Evolutionary conservation across 1,140 invertebrate genomes (phyloP).

Genomic region (Meloidogyne exigua): DNA sequence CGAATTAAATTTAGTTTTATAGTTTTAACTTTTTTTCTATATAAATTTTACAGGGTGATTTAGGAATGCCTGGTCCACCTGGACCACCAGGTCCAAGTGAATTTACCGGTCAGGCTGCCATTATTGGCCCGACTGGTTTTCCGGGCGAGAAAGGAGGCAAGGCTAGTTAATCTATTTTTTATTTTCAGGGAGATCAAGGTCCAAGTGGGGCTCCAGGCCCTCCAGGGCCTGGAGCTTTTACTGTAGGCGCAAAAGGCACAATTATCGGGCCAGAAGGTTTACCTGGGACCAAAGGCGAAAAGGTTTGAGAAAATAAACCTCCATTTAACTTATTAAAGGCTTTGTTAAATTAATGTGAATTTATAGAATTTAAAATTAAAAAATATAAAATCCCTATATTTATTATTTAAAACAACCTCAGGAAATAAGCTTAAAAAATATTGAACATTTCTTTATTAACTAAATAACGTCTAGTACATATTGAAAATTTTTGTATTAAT

Average conservation of each 20-base stretch:
- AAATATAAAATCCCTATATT: not conserved
- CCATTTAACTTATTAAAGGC: not conserved
- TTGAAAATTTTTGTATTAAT: not conserved
- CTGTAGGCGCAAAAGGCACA: slow-evolving; percentile 51
- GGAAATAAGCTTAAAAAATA: too few species aligned
- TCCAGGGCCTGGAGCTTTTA: slow-evolving; percentile 52
- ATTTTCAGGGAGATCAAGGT: slow-evolving; percentile 61
- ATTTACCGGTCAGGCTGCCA: slow-evolving; percentile 48
- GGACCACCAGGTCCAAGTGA: slow-evolving; percentile 54
- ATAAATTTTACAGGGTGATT: slow-evolving; percentile 53
- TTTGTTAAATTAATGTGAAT: not conserved
- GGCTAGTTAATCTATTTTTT: slow-evolving; percentile 33
- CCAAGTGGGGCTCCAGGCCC: slow-evolving; percentile 49
- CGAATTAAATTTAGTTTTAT: too few species aligned
- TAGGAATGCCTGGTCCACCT: slow-evolving; percentile 47
- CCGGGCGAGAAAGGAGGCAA: slow-evolving; percentile 59
- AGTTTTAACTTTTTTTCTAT: not conserved
- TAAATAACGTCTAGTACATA: not conserved
- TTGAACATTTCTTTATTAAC: not conserved
- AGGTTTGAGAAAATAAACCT: slow-evolving; percentile 45
- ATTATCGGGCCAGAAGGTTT: slow-evolving; percentile 61
- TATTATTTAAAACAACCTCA: not conserved
- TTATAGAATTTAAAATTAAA: not conserved
- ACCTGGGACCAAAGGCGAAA: slow-evolving; percentile 59
- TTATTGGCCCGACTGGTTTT: slow-evolving; percentile 56